Base-by-base conservation (phyloP, 2,888 invertebrate species). In the Autographa gamma region DNA sequence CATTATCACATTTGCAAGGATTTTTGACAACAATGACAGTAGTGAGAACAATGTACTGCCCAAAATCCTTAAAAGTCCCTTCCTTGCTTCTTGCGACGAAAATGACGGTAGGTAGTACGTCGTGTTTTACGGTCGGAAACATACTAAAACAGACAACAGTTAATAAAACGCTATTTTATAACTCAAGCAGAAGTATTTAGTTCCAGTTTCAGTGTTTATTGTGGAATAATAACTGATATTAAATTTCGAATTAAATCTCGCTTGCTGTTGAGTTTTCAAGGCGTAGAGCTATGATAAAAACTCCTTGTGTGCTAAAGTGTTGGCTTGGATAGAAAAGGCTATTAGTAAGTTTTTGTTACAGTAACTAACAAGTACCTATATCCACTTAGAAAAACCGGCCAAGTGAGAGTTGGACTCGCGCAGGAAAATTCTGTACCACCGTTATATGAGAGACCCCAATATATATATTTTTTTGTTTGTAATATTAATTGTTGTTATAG, bases 141-240 rank as follows among this genome's bases (percentile, higher is more conserved):
- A 48, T n/a, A 48, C 48, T 48, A n/a, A 48, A 48, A 48, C 48
- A 48, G n/a, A 8, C n/a, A 48, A 48, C 48, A 48, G 48, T 48
- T 48, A 48, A 48, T 48, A 48, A 48, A 16, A 48, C 48, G 48
- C n/a, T n/a, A n/a, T 48, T 48, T 48, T 48, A 48, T 48, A 48
- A 48, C 48, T 48, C 8, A 8, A 48, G 6, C 48, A n/a, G 48
- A 43, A 16, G 43, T n/a, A 48, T 48, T 48, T 48, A 48, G 54
- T 56, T 56, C 19, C 13, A 25, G 8, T 56, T 25, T 56, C 54
- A 56, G 13, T 56, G 25, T 56, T 56, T 56, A 56, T 56, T 48
- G 48, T 48, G 48, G 7, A 48, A 48, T 48, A 48, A 48, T 48
- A 48, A 48, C 48, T 48, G 48, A 7, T n/a, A n/a, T 48, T 48